Evolutionary conservation across 2,888 invertebrate genomes (phyloP), one percentile per base, ranked within the genome.

Genomic region (Agriotes lineatus): DNA sequence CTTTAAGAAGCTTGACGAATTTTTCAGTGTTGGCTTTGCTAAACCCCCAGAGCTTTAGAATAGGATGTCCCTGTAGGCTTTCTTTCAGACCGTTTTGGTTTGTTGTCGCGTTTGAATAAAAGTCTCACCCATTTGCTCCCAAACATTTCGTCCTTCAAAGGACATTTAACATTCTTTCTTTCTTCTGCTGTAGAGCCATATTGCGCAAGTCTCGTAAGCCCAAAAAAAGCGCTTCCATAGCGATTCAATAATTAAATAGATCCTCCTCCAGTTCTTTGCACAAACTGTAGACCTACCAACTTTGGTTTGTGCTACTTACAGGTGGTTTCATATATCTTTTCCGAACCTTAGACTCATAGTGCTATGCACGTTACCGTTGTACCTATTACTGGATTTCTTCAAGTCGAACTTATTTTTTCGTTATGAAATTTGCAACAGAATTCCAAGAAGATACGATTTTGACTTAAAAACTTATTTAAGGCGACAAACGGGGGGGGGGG

Each of bases 131-230:
- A 64, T 2, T 44, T 19, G 56, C 18, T 33, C 5, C 63, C 63
- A 19, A 57, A 56, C 25, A 58, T 42, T 25, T 12, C 25, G 10
- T 12, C 35, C 70, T 72, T 42, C 54, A 79, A 70, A 60, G 69
- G 65, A 75, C 72, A 14, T 59, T 56, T 12, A 9, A 75, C 59
- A 9, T 70, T 72, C 67, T 75, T 76, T 67, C 54, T 58, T 62
- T 72, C 69, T 58, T 73, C 76, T 44, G 67, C 20, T 74, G 67
- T 61, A 64, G 76, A 10, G 76, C 76, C 48, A 78, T 63, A 65
- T 72, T 69, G 12, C 73, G 69, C 50, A 77, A 50, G 64, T 77
- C 76, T 62, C 30, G 76, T 78, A 70, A 79, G 60, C 16, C 78
- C 76, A 73, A 76, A 76, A 74, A 73, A 78, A 39, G 71, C 37